Percentiles rank a stretch among this genome's conserved stretches.
phyloP scores from a whole-genome alignment of 2,888 invertebrate genomes.

The Andricus curvator region DNA sequence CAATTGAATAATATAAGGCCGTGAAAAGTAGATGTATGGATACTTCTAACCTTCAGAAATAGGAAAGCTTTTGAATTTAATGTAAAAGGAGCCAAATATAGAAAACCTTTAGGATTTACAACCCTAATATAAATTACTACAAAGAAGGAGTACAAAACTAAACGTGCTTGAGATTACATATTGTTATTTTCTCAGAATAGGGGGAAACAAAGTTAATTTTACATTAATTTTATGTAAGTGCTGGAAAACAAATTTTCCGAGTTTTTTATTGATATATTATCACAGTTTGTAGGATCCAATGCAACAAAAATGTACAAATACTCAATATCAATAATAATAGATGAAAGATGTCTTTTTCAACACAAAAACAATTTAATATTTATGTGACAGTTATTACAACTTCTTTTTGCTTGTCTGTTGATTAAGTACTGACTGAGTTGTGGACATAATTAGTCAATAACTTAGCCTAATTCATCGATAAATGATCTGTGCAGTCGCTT shows the following conservation, averaged over 20 bases:
- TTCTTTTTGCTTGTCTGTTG: neutral
- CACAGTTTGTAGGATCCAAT: too few species aligned
- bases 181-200: neutral
- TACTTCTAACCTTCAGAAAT: too few species aligned
- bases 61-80: neutral
- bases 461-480: constrained; percentile 5
- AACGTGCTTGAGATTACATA: neutral
- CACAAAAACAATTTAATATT: neutral
- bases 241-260: neutral
- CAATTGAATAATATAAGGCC: too few species aligned
- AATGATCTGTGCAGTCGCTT: neutral
- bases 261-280: too few species aligned
- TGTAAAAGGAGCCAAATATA: neutral
- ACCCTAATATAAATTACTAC: neutral
- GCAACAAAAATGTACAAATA: too few species aligned
- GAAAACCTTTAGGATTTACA: neutral
- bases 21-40: too few species aligned
- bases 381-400: constrained; percentile 9
- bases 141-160: neutral
- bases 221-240: neutral
- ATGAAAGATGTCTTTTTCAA: neutral
- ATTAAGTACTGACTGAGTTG: neutral
- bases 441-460: constrained; percentile 21
- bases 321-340: neutral
- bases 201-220: neutral